phyloP scores from a whole-genome alignment of 2,797 vertebrate species.

The Pogoniulus pusillus region DNA sequence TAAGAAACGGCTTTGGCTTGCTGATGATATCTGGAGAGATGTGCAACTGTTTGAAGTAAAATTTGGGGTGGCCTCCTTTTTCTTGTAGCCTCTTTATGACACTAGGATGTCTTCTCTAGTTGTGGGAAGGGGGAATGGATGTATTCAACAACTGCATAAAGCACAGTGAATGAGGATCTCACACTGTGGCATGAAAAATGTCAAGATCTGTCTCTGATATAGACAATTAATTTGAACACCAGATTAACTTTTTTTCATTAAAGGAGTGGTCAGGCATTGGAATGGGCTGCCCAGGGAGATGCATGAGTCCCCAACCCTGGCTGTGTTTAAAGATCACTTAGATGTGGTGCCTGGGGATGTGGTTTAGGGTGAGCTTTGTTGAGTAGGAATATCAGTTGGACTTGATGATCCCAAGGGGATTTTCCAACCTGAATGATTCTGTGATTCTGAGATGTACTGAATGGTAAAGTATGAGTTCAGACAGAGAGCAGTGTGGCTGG shows the following conservation, averaged over 20 bases:
- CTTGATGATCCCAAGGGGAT: no score
- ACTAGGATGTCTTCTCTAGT: neutral
- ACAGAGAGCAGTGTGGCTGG: neutral
- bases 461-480: neutral
- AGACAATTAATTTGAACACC: no score
- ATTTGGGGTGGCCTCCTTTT: neutral
- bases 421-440: no score
- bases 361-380: no score
- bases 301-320: no score
- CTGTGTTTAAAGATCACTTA: no score
- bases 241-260: no score
- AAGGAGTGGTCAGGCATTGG: no score
- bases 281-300: no score
- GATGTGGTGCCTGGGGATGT: no score
- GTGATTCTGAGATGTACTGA: no score
- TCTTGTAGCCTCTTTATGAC: neutral
- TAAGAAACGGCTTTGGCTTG: neutral
- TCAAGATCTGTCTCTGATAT: neutral
- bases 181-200: neutral
- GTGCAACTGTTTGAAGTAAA: neutral
- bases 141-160: neutral
- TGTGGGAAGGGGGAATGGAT: neutral
- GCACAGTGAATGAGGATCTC: neutral
- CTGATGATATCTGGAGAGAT: neutral
- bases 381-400: no score